Evolutionary conservation across 92 coral and sea anemone species (phyloP), one percentile per base, ranked within the genome.

Genomic region (Isaurus tuberculatus): DNA sequence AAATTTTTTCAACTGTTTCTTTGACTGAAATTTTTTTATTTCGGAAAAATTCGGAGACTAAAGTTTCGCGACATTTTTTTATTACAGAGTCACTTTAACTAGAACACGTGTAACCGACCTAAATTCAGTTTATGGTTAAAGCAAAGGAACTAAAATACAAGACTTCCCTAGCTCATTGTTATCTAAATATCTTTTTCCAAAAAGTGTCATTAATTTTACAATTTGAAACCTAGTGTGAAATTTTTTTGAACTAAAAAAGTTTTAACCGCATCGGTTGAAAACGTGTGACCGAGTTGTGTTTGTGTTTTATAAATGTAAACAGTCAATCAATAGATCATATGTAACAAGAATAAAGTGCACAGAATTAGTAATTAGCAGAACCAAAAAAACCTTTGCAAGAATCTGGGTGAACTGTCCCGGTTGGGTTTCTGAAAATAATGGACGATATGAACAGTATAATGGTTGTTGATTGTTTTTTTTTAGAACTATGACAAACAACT

Each of bases 221-320:
- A 11, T 43, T 75, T 37, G 61, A 4, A 55, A 75, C 81, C 30
- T 19, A 34, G 69, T 57, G 69, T 25, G 69, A n/a, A 75, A 33
- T 75, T 60, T 33, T 7, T 32, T 48, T 57, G 81, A 33, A 33
- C 68, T 33, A 31, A 27, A 57, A 36, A 33, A 75, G 46, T 20
- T 40, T 53, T 32, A 55, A 34, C 81, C 69, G 15, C 43, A 53
- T 22, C 36, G 4, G 69, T 58, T 73, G 20, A 68, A 70, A 78
- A 86, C 90, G 88, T 82, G 90, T 83, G 65, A 69, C 43, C 42
- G 73, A 78, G 53, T 86, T 75, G 75, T 70, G 43, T 40, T 43
- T 20, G 73, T 55, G 82, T 83, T 90, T 90, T 70, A 48, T 22
- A n/a, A 75, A 34, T 32, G 93, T 86, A 86, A 90, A 90, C 88